Evolutionary conservation across 1,140 invertebrate species (phyloP).

Genomic region (Achroia grisella): DNA sequence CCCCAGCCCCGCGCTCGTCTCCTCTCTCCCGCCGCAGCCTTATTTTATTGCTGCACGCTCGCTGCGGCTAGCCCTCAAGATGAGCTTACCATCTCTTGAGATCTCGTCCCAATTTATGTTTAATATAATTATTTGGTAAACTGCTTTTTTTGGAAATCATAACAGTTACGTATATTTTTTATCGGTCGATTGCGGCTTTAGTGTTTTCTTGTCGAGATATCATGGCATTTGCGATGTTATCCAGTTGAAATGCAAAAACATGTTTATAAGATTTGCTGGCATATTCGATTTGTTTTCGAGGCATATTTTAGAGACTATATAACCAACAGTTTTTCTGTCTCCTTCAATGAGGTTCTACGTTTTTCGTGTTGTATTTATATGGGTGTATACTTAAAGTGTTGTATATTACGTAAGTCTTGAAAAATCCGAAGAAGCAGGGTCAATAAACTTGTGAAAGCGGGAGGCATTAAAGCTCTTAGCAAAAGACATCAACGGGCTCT

Average conservation of each 20-base stretch:
- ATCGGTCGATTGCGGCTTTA: slow-evolving; percentile 12
- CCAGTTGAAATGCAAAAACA: not conserved
- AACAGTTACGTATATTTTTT: slow-evolving; percentile 51
- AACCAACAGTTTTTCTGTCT: no score
- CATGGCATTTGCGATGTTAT: not conserved
- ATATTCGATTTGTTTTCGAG: not conserved
- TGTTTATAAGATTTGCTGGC: no score
- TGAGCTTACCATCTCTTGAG: slow-evolving; percentile 48
- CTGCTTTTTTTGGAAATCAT: slow-evolving; percentile 48
- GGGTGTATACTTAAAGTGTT: not conserved
- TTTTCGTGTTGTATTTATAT: not conserved
- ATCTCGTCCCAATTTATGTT: slow-evolving; percentile 61
- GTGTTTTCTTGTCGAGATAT: not conserved
- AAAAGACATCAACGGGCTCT: slow-evolving; percentile 59
- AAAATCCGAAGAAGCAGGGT: slow-evolving; percentile 16
- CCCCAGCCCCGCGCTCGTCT: slow-evolving; percentile 5
- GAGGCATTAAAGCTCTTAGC: slow-evolving; percentile 28
- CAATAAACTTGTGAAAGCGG: slow-evolving; percentile 40
- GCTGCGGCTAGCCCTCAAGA: slow-evolving; percentile 50
- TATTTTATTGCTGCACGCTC: slow-evolving; percentile 62
- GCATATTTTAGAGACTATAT: no score
- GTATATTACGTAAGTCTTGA: slow-evolving; percentile 7
- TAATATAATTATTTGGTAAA: slow-evolving; percentile 65
- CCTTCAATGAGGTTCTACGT: no score
- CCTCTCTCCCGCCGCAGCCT: slow-evolving; percentile 29